phyloP scores from a whole-genome alignment of 1,140 invertebrate genomes.

The Lepidostoma basale region DNA sequence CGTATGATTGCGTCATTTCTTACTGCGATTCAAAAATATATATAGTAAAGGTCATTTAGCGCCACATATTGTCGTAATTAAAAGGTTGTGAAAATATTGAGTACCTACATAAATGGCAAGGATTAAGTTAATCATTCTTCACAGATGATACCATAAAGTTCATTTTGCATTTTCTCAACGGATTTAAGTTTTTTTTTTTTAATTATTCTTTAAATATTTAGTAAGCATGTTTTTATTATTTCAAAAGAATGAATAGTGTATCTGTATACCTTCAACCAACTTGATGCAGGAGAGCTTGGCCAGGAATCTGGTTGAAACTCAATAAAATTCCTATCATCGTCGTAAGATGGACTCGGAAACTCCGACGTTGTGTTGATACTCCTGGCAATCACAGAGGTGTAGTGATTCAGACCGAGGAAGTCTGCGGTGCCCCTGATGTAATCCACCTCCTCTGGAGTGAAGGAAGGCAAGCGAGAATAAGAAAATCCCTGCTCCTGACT shows the following conservation, averaged over 20 bases:
- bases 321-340: conserved; percentile 8
- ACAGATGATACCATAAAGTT: too few relatives aligned
- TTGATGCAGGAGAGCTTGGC: conserved; percentile 15
- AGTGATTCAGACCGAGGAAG: conserved; percentile 68
- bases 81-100: too few relatives aligned
- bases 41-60: too few relatives aligned
- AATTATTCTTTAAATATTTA: too few relatives aligned
- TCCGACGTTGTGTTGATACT: background rate
- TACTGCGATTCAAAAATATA: too few relatives aligned
- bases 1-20: too few relatives aligned
- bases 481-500: conserved; percentile 63
- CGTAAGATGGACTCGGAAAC: background rate
- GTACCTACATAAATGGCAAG: background rate
- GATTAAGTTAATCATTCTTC: too few relatives aligned
- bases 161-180: too few relatives aligned
- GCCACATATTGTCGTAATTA: too few relatives aligned
- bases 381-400: conserved; percentile 52
- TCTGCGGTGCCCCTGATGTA: conserved; percentile 65
- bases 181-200: too few relatives aligned
- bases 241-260: too few relatives aligned
- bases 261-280: conserved; percentile 32
- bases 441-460: conserved; percentile 63
- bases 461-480: conserved; percentile 63
- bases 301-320: background rate
- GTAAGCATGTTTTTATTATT: too few relatives aligned